Evolutionary conservation across 2,113 vertebrate species (phyloP).

Genomic region (Coptodon rendalli): DNA sequence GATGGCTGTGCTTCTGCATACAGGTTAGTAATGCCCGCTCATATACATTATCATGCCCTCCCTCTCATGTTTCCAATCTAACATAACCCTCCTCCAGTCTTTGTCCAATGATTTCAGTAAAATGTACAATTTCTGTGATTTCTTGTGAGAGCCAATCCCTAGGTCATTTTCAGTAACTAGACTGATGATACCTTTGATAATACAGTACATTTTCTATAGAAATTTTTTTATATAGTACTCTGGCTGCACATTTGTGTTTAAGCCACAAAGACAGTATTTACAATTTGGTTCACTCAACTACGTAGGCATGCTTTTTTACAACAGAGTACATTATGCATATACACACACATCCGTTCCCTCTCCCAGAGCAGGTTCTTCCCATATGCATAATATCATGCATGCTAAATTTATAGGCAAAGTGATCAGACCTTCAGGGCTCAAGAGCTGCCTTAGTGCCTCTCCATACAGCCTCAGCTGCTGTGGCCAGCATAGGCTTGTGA

Average conservation of each 20-base stretch:
- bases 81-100: constrained; percentile 4
- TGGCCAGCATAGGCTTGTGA: constrained; percentile 31
- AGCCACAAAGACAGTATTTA: not conserved
- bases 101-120: constrained; percentile 15
- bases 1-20: not conserved
- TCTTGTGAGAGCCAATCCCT: not conserved
- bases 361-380: not conserved
- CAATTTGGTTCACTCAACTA: not conserved
- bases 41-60: constrained; percentile 19
- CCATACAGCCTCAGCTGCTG: constrained; percentile 37
- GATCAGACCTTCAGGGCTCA: constrained; percentile 48
- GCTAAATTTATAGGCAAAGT: constrained; percentile 32
- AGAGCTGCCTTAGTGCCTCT: constrained; percentile 49
- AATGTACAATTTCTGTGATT: not conserved
- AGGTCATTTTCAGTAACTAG: not conserved
- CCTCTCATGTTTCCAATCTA: constrained; percentile 7
- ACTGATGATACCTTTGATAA: not conserved
- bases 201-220: not conserved
- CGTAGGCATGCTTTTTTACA: not conserved
- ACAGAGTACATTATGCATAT: not conserved
- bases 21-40: constrained; percentile 9
- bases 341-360: not conserved
- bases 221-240: not conserved
- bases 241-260: not conserved
- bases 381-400: not conserved